Base-by-base conservation (phyloP, 2,888 invertebrate species). In the Spisula solida region DNA sequence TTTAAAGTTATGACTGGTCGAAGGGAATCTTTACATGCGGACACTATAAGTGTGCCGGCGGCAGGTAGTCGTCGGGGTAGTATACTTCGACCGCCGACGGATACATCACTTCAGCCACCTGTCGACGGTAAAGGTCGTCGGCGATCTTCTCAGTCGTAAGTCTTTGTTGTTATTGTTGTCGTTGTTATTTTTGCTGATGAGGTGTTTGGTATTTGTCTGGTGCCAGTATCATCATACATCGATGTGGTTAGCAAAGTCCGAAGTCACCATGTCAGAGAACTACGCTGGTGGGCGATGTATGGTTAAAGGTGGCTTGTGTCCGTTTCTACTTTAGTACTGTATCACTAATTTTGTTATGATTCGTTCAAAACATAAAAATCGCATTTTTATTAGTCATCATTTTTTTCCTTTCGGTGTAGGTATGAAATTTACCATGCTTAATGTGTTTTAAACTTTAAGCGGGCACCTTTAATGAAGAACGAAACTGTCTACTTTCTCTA, bases 71-170 rank as follows among this genome's bases (percentile, higher is more conserved):
- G 92, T 29, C 82, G 92, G 84, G 90, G 92, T 8, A 92, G 92
- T 70, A 56, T 89, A 34, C 87, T 88, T 84, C 82, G 88, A 80
- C 78, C 84, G 16, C 89, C 92, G 8, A 80, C 89, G 31, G 92
- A 92, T 55, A 89, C 90, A 5, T 55, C 56, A 4, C 83, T 75
- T 0, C 88, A 85, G 48, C 79, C 82, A 8, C 89, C 88, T 29
- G 79, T 47, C 20, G 89, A 87, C 31, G 25, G 31, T 20, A 87
- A 60, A 29, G 81, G 86, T 29, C 85, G 90, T 14, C 75, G 92
- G n/a, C 70, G 90, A 14, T 89, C 90, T 14, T 91, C 91, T 6
- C 80, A 81, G 41, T n/a, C 82, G 91, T 91, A 86, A 91, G 91
- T 91, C 18, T 1, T 82, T 20, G 10, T 75, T 25, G 34, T 34